Evolutionary conservation across 2,113 vertebrate genomes (phyloP), one percentile per base, ranked within the genome.

Genomic region (Dolichallabes microphthalmus): DNA sequence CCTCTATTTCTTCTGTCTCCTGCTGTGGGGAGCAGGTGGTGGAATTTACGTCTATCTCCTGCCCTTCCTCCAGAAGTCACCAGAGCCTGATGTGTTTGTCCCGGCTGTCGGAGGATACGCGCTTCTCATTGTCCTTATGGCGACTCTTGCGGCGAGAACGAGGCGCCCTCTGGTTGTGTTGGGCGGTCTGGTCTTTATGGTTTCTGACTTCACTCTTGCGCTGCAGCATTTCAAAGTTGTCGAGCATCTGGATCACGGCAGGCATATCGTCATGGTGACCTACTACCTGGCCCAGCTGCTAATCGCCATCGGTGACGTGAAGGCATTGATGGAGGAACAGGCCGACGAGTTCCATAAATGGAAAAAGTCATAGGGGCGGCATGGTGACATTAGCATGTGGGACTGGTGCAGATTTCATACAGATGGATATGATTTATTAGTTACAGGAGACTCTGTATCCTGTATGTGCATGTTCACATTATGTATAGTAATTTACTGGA

Each of bases 281-380:
- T 97, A 97, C 87, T 98, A 96, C 53, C 63, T 93, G 0, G 95
- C 95, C 0, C 97, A 97, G 92, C 25, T 94, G 22, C 90, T 97
- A 11, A 94, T 98, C 0, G 86, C 94, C 0, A 82, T 95, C 30
- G 94, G 95, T 1, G 95, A 95, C 20, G 32, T 95, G 17, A 92
- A 82, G 19, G 90, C 91, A 14, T 80, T 12, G 13, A 88, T 89
- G 50, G 79, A 85, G 39, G 80, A 75, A 35, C 83, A 86, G 0
- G 90, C 35, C 0, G 83, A 93, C 0, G 90, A 93, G 57, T 86
- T 93, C 86, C 82, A 81, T 71, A 95, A 95, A 61, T 94, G 93
- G 93, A 95, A 95, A 87, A 85, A 77, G 69, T 87, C 92, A 69
- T 95, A 93, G 90, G 64, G 57, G 10, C 11, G 10, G 14, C 14